A percentile compares a stretch with the other conserved stretches of the same genome.
Evolutionary conservation across 2,888 invertebrate genomes (phyloP).

Genomic region (Lucinisca nassula): DNA sequence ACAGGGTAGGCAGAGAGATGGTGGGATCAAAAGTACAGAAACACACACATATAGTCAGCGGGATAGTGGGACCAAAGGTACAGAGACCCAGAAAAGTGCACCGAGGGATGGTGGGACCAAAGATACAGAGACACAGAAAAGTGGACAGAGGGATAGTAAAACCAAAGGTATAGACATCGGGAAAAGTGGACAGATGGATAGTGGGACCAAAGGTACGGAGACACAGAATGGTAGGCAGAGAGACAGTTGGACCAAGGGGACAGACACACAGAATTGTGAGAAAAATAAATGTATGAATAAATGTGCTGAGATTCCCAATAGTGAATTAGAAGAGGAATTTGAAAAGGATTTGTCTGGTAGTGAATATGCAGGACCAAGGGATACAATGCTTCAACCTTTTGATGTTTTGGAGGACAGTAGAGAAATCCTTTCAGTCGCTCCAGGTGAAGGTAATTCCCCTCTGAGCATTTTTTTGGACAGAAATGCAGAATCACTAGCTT

Average conservation of each 20-base stretch:
- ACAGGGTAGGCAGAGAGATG: too few relatives aligned
- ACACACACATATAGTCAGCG: too few relatives aligned
- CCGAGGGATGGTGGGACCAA: too few relatives aligned
- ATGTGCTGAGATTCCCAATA: too few relatives aligned
- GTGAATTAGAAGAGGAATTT: background rate
- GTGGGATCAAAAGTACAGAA: too few relatives aligned
- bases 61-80: too few relatives aligned
- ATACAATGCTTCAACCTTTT: conserved; percentile 6
- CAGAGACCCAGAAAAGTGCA: too few relatives aligned
- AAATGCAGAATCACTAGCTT: conserved; percentile 55
- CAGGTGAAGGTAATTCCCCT: conserved; percentile 57
- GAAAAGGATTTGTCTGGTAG: background rate
- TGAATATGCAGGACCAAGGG: background rate
- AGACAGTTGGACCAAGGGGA: background rate
- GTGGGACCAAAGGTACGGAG: too few relatives aligned
- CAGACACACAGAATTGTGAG: background rate
- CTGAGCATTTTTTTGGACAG: conserved; percentile 61
- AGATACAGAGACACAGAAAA: too few relatives aligned
- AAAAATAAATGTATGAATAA: background rate
- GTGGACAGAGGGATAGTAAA: too few relatives aligned
- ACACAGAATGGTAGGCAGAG: background rate
- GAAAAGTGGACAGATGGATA: too few relatives aligned
- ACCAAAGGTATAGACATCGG: too few relatives aligned
- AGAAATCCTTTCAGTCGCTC: conserved; percentile 38
- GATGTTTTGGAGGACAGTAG: background rate